Percentiles rank a stretch among this genome's conserved stretches.
Evolutionary conservation across 2,888 invertebrate genomes (phyloP).

Genomic region (Trichopoda pennipes): DNA sequence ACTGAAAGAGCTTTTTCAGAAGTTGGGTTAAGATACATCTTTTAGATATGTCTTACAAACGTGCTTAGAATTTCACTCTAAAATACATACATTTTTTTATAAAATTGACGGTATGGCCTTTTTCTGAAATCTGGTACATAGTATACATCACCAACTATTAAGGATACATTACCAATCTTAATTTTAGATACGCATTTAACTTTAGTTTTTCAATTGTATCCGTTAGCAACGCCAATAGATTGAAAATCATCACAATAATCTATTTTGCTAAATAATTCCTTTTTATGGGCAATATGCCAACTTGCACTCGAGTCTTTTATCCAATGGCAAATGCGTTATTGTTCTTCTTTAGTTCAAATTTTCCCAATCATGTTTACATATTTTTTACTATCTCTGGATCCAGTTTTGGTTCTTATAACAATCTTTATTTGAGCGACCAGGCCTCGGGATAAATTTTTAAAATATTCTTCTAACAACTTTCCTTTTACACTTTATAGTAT

Average conservation of each 20-base stretch:
- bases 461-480: constrained; percentile 11
- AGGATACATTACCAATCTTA: not conserved
- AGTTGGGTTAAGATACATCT: too few relatives aligned
- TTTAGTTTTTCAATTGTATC: constrained; percentile 1
- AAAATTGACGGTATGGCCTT: not conserved
- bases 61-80: too few relatives aligned
- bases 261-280: constrained; percentile 3
- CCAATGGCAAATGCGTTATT: not conserved
- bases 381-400: constrained; percentile 2
- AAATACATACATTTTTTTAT: not conserved
- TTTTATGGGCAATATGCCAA: too few relatives aligned
- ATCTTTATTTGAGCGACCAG: constrained; percentile 13
- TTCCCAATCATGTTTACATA: not conserved
- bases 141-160: not conserved
- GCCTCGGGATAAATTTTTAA: constrained; percentile 4
- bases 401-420: constrained; percentile 1
- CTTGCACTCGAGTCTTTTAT: constrained; percentile 32
- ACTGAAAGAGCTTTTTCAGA: too few relatives aligned
- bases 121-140: constrained; percentile 3
- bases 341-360: not conserved
- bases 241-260: not conserved
- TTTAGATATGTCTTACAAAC: constrained; percentile 3
- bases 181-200: constrained; percentile 7
- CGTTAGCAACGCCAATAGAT: constrained; percentile 12
- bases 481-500: not conserved